Base-by-base conservation (phyloP, 1,140 invertebrate genomes). In the fruit fly (Drosophila melanogaster) region DNA sequence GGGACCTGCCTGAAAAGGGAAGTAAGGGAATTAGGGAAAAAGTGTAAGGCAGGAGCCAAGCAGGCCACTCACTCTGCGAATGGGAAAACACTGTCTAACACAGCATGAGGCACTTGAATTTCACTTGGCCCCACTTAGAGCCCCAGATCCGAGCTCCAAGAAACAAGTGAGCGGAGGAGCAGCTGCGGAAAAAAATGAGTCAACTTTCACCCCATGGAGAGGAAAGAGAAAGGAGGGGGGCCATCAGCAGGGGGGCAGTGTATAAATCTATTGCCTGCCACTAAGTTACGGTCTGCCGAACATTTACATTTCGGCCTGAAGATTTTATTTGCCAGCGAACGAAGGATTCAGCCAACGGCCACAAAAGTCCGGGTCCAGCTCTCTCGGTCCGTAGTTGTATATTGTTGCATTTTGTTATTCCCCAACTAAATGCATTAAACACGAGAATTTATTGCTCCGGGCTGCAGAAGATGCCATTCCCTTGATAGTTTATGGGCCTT, bases 271-370 rank as follows among this genome's bases (percentile, higher is more conserved):
- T 89, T 84, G 85, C 84, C 85, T 90, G 85, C 84, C 84, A 89
- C 84, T 87, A 87, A 89, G 84, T 84, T 89, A 87, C 85, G 84
- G 85, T 89, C 84, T 84, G 84, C 85, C 84, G 85, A 83, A 89
- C 84, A 89, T 89, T 89, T 89, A 89, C 84, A 89, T 89, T 89
- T 89, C 67, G 85, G 67, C 71, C 77, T 76, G 59, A 58, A 65
- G 72, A 77, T 77, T 77, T 77, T 60, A 59, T 66, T 76, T 69
- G 40, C 59, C 53, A 41, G 54, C 51, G 12, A 15, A 35, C 35
- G 41, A 57, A 57, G 66, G 66, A 57, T 69, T 40, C 49, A 2
- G 33, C 47, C 47, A 33, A 53, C 33, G 19, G 19, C 53, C 54
- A 59, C 35, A 19, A 7, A 47, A 50, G n/a, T 35, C 49, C 30